Percentiles rank a stretch among this genome's conserved stretches.
Evolutionary conservation across 2,797 vertebrate genomes (phyloP).

Genomic region (Siniperca scherzeri): DNA sequence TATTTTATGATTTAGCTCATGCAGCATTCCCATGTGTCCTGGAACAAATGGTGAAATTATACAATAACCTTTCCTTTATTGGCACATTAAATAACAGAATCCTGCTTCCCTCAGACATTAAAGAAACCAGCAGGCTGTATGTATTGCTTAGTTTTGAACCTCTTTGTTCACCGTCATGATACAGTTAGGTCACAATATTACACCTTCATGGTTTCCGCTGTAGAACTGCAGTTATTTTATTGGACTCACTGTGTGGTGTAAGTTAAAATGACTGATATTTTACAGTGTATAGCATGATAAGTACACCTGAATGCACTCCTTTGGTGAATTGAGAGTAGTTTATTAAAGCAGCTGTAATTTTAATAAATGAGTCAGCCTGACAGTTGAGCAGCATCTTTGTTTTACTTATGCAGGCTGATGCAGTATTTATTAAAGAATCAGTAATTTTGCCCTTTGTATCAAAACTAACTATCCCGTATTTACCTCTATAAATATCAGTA

Average conservation of each 20-base stretch:
- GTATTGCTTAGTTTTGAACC: not conserved
- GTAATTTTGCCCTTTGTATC: not conserved
- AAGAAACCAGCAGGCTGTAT: not conserved
- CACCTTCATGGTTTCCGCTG: not conserved
- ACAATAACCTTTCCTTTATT: slow-evolving; percentile 35
- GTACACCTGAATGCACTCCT: not conserved
- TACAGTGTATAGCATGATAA: not conserved
- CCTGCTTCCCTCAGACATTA: not conserved
- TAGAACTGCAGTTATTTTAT: not conserved
- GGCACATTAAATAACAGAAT: slow-evolving; percentile 47
- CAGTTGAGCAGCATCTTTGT: slow-evolving; percentile 43
- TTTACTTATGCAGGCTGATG: slow-evolving; percentile 7
- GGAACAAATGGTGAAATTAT: slow-evolving; percentile 45
- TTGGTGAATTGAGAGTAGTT: slow-evolving; percentile 1
- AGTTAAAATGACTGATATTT: not conserved
- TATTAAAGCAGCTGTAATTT: slow-evolving; percentile 6
- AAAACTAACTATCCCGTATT: not conserved
- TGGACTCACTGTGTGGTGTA: not conserved
- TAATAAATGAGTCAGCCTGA: slow-evolving; percentile 31
- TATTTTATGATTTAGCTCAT: slow-evolving; percentile 31
- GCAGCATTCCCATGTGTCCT: slow-evolving; percentile 47
- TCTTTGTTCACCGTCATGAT: not conserved
- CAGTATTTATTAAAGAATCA: slow-evolving; percentile 15
- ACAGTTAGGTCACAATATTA: slow-evolving; percentile 1
- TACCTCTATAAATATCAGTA: not conserved